Evolutionary conservation across 2,888 invertebrate genomes (phyloP).

Genomic region (Scaeva pyrastri): DNA sequence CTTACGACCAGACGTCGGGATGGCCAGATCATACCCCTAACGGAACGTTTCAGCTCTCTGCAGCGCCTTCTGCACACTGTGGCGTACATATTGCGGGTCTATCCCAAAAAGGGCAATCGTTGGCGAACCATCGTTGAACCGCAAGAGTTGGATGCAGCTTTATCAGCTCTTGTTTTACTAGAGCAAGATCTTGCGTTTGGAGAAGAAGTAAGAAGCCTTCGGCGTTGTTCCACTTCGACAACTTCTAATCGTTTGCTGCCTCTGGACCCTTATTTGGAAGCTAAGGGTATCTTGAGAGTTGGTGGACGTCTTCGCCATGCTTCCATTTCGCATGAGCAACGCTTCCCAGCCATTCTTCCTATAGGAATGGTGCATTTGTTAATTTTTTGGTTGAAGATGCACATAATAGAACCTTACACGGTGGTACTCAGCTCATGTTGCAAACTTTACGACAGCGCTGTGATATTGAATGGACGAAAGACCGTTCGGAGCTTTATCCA

Average conservation of each 20-base stretch:
- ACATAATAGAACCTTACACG: conserved; percentile 11
- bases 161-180: no score
- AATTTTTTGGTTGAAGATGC: background rate
- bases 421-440: conserved; percentile 27
- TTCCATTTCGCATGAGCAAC: background rate
- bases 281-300: no score
- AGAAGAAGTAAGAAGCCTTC: background rate
- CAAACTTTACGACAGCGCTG: conserved; percentile 26
- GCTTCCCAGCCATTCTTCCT: conserved; percentile 5
- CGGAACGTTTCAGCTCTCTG: background rate
- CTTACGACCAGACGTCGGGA: background rate
- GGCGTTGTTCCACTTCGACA: background rate
- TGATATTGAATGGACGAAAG: conserved; percentile 16
- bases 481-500: conserved; percentile 22
- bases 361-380: background rate
- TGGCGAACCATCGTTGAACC: no score
- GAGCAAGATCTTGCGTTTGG: no score
- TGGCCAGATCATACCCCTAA: background rate
- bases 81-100: background rate
- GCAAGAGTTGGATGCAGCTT: no score
- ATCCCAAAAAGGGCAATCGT: background rate
- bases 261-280: no score
- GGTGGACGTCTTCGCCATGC: no score
- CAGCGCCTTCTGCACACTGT: background rate
- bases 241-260: background rate